phyloP scores from a whole-genome alignment of 2,888 invertebrate genomes.

The Cheilosia grossa region DNA sequence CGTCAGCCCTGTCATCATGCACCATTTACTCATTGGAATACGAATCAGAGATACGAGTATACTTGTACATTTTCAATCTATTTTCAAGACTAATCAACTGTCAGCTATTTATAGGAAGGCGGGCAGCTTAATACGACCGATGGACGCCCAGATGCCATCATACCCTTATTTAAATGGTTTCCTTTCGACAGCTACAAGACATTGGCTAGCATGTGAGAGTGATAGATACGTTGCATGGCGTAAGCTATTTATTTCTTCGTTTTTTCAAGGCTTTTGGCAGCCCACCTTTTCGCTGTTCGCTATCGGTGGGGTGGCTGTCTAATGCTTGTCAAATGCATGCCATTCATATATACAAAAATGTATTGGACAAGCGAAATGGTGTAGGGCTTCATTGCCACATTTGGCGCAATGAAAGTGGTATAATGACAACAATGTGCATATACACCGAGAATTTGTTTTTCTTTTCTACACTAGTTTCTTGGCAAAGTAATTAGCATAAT shows the following conservation, averaged over 20 bases:
- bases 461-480: constrained; percentile 43
- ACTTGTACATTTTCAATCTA: constrained; percentile 7
- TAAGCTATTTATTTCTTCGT: constrained; percentile 51
- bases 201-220: constrained; percentile 34
- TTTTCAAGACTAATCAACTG: constrained; percentile 55
- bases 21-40: constrained; percentile 21
- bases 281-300: not conserved
- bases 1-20: not conserved
- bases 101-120: constrained; percentile 46
- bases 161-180: constrained; percentile 54
- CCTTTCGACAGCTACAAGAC: constrained; percentile 26
- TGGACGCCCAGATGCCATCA: constrained; percentile 48
- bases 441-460: constrained; percentile 5
- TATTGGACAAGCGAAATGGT: constrained; percentile 30
- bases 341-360: constrained; percentile 24
- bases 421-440: constrained; percentile 40
- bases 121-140: constrained; percentile 23
- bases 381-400: constrained; percentile 57
- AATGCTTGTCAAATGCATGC: constrained; percentile 38
- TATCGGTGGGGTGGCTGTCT: constrained; percentile 11
- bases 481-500: constrained; percentile 66
- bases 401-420: constrained; percentile 28
- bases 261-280: constrained; percentile 66
- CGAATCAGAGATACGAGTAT: constrained; percentile 26
- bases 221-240: constrained; percentile 46